Conservation (phyloP, 1,140 invertebrate species). For the Mylabris phalerata region DNA sequence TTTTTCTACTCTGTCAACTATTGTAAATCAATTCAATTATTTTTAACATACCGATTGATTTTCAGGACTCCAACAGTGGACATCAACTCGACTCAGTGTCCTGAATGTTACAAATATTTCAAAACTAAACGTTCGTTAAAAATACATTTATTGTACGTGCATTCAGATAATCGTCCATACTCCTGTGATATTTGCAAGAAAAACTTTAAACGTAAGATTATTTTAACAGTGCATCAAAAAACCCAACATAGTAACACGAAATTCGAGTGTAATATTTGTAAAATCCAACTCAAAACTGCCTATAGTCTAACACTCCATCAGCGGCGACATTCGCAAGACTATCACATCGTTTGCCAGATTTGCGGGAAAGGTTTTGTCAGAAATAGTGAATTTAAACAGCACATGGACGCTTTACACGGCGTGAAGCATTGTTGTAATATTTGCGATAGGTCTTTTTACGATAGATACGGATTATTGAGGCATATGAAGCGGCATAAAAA, state of each 20-base stretch:
- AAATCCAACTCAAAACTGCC: too few relatives aligned
- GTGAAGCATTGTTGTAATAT: slow-evolving; percentile 50
- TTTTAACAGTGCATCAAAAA: slow-evolving; percentile 37
- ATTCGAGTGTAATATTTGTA: too few relatives aligned
- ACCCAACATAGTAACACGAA: neutral
- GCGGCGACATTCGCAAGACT: slow-evolving; percentile 53
- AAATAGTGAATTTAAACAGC: slow-evolving; percentile 31
- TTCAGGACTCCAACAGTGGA: too few relatives aligned
- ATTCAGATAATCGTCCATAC: too few relatives aligned
- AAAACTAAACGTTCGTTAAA: too few relatives aligned
- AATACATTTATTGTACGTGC: too few relatives aligned
- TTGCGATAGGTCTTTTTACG: slow-evolving; percentile 70
- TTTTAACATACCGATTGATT: too few relatives aligned
- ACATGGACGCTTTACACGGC: slow-evolving; percentile 27
- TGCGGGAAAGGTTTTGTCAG: slow-evolving; percentile 35
- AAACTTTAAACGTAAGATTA: slow-evolving; percentile 43
- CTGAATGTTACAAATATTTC: too few relatives aligned
- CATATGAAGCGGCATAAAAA: slow-evolving; percentile 24
- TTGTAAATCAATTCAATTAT: too few relatives aligned
- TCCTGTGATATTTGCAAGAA: too few relatives aligned
- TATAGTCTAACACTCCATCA: slow-evolving; percentile 42
- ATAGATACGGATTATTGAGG: slow-evolving; percentile 27
- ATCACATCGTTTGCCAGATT: slow-evolving; percentile 22
- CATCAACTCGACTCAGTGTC: too few relatives aligned
- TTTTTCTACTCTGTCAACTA: too few relatives aligned